These are phyloP conservation scores for Drosophila kurseongensis DNA, from an alignment of 1,140 invertebrate genomes.

Conservation along the genomic window DNA sequence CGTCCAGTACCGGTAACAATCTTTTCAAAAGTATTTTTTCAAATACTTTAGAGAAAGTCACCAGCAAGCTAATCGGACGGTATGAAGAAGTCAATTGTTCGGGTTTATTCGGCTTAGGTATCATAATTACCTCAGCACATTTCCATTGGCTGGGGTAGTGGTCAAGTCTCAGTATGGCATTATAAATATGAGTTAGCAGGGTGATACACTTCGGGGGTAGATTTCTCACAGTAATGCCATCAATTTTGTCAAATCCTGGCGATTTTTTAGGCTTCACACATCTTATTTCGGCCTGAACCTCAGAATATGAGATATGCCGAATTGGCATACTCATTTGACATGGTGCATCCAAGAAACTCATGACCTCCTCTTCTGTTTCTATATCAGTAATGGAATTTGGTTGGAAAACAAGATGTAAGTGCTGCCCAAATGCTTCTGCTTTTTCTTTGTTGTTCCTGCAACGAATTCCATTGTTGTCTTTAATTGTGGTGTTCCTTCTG, in stretches of 20 bases:
- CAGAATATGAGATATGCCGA: too few species aligned
- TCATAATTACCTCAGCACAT: constrained; percentile 1
- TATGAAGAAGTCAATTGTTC: background rate
- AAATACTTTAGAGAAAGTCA: background rate
- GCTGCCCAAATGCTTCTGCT: too few species aligned
- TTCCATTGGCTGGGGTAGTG: too few species aligned
- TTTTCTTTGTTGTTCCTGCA: too few species aligned
- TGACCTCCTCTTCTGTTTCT: too few species aligned
- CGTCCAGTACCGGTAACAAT: background rate
- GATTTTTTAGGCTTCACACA: background rate
- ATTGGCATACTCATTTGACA: too few species aligned
- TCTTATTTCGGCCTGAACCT: too few species aligned
- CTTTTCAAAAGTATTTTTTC: constrained; percentile 2
- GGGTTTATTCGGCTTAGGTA: background rate
- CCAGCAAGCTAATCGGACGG: constrained; percentile 5
- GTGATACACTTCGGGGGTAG: background rate
- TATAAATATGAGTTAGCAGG: background rate
- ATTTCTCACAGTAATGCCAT: background rate
- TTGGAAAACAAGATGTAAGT: too few species aligned
- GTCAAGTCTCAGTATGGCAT: background rate
- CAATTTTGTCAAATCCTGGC: constrained; percentile 1
- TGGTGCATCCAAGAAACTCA: too few species aligned
- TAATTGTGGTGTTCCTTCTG: too few species aligned
- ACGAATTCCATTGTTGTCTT: too few species aligned
- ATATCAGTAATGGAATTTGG: too few species aligned